These are phyloP conservation scores for Stenotaenia linearis DNA, from an alignment of 2,888 invertebrate genomes.

Conservation along the genomic window DNA sequence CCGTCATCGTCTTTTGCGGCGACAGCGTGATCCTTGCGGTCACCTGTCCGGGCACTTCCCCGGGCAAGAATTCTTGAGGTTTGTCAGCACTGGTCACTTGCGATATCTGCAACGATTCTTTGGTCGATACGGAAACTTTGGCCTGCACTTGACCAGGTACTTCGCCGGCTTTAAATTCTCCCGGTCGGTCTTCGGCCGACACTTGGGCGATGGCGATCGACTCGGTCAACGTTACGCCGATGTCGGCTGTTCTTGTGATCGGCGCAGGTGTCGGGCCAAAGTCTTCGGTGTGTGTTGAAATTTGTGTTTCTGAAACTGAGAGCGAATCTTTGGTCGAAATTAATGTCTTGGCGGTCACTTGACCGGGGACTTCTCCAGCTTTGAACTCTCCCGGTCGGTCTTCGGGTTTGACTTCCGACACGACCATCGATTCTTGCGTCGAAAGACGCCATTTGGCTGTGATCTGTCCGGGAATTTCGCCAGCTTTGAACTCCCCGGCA, in stretches of 20 bases:
- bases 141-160: constrained; percentile 34
- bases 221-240: constrained; percentile 30
- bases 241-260: constrained; percentile 33
- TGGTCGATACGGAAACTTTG: constrained; percentile 35
- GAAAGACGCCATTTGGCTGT: constrained; percentile 35
- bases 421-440: constrained; percentile 37
- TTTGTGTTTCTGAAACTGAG: not conserved
- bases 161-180: constrained; percentile 30
- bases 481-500: constrained; percentile 21
- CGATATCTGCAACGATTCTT: constrained; percentile 39
- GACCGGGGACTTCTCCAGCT: constrained; percentile 28
- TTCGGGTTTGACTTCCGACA: constrained; percentile 38
- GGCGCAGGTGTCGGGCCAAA: constrained; percentile 34
- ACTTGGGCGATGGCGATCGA: constrained; percentile 31
- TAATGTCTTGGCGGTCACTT: not conserved
- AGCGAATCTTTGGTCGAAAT: constrained; percentile 37
- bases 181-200: constrained; percentile 27
- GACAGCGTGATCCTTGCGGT: constrained; percentile 31
- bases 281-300: not conserved
- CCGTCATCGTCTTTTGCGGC: constrained; percentile 35
- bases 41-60: constrained; percentile 29
- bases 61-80: constrained; percentile 33
- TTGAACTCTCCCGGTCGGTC: constrained; percentile 33
- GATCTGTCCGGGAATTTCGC: constrained; percentile 33
- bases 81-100: constrained; percentile 37